phyloP scores from a whole-genome alignment of 2,888 invertebrate genomes.

The Eupithecia vulgata region DNA sequence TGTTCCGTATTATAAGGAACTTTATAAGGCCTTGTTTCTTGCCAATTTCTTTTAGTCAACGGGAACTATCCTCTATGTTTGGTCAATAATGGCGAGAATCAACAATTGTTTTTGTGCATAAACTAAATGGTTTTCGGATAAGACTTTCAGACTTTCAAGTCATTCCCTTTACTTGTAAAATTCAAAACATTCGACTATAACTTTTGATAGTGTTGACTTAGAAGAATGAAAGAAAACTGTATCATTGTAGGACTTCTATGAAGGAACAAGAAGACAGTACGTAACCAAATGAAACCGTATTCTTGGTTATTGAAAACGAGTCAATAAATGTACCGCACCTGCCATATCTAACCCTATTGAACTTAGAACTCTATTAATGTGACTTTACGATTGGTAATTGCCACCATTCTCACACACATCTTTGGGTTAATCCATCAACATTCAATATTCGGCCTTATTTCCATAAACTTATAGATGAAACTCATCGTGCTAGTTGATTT shows the following conservation, averaged over 20 bases:
- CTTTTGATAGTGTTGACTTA: too few relatives aligned
- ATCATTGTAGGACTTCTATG: neutral
- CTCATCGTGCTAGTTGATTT: constrained; percentile 7
- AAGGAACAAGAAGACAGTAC: neutral
- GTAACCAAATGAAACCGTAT: neutral
- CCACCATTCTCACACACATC: constrained; percentile 1
- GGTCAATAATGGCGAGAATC: too few relatives aligned
- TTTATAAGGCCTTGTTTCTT: too few relatives aligned
- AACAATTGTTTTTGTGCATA: too few relatives aligned
- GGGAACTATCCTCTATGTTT: too few relatives aligned
- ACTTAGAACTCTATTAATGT: constrained; percentile 3
- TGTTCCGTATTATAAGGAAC: too few relatives aligned
- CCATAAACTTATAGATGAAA: constrained; percentile 2
- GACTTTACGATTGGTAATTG: constrained; percentile 4
- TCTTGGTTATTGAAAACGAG: constrained; percentile 7
- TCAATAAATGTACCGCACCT: constrained; percentile 8
- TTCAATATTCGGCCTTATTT: neutral
- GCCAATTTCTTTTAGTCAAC: too few relatives aligned
- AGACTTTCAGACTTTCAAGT: too few relatives aligned
- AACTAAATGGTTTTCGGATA: too few relatives aligned
- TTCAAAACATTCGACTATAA: too few relatives aligned
- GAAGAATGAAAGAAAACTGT: too few relatives aligned
- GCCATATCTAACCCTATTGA: neutral
- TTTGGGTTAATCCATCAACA: neutral
- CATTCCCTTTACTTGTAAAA: too few relatives aligned